Evolutionary conservation across 2,797 vertebrate genomes (phyloP), one percentile per base, ranked within the genome.

Genomic region (Eleutherodactylus coqui): DNA sequence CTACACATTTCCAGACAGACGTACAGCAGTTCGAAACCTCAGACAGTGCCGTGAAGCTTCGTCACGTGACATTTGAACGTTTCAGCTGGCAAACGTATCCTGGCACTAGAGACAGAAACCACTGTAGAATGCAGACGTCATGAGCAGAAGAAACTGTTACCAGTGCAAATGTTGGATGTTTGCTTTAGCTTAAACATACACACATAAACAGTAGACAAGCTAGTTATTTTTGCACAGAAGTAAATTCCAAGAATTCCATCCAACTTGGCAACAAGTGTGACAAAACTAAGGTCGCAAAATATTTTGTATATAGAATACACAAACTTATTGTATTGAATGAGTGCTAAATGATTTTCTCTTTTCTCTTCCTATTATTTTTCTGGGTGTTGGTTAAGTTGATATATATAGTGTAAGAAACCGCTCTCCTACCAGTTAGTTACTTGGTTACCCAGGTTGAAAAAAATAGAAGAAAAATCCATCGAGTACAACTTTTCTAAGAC

Each of bases 1-100:
- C 84, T 80, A 81, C 79, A 86, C 43, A 60, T 81, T 86, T 81
- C 78, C 85, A 86, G 78, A 86, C 78, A 86, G 85, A 81, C n/a
- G 9, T 75, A 81, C 70, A 75, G 70, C 43, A 78, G 85, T 81
- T 67, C 49, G n/a, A 86, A 75, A 64, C 78, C 85, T 64, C 78
- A 86, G 69, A 81, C 69, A 51, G 41, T 75, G 58, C 85, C 85
- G 75, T 81, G 53, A 41, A 86, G 69, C 43, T 47, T 24, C 51
- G 11, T 86, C 85, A 86, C 58, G 85, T 86, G 85, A 67, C 84
- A 85, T 62, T 72, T 62, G 45, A 51, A 75, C 36, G 10, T 60
- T 76, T 82, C 43, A 82, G 36, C 70, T 82, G 79, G 85, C 79
- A 82, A 62, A 69, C 10, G 11, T 80, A 67, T 47, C 78, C 85